Evolutionary conservation across 2,888 invertebrate species (phyloP).

Genomic region (Netelia melanura): DNA sequence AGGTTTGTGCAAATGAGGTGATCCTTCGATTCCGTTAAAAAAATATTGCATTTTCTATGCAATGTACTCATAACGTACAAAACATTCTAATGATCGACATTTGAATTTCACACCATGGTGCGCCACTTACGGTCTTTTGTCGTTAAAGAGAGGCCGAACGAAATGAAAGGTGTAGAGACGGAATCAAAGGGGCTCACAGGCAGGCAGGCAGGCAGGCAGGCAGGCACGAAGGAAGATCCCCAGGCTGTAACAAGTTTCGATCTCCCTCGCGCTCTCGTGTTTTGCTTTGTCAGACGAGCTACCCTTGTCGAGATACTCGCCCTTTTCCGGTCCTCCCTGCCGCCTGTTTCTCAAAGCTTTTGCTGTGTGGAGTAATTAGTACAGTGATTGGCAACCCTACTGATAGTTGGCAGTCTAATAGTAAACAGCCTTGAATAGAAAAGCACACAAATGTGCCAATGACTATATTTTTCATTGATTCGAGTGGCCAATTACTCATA

Average conservation of each 20-base stretch:
- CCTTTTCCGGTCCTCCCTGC: slow-evolving; percentile 14
- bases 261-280: neutral
- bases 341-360: neutral
- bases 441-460: neutral
- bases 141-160: neutral
- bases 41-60: neutral
- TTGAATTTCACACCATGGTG: neutral
- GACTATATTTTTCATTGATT: neutral
- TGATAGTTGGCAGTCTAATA: neutral
- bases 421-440: neutral
- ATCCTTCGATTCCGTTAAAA: no score
- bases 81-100: neutral
- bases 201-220: slow-evolving; percentile 5
- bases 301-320: slow-evolving; percentile 15
- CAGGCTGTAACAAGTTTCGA: slow-evolving; percentile 13
- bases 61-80: neutral
- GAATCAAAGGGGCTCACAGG: neutral
- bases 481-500: neutral
- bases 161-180: neutral
- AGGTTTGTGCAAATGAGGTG: no score
- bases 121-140: neutral
- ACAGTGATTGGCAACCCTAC: neutral
- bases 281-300: slow-evolving; percentile 3
- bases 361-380: neutral
- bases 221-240: slow-evolving; percentile 25